Evolutionary conservation across 2,888 invertebrate genomes (phyloP).

Genomic region (Encarsia formosa): DNA sequence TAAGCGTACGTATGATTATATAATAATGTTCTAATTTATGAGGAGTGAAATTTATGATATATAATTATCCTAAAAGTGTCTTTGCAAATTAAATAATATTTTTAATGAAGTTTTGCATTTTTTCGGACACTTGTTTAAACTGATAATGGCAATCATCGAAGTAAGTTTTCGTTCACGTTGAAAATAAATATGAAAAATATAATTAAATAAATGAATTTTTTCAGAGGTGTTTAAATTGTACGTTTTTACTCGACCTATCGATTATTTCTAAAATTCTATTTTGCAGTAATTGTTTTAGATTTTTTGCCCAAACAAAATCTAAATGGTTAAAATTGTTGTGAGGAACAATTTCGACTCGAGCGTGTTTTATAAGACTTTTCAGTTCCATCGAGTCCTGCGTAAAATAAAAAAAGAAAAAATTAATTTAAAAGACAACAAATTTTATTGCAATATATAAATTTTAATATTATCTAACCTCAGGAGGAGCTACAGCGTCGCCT

Average conservation of each 20-base stretch:
- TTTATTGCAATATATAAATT: background rate
- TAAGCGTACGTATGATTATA: too few species aligned
- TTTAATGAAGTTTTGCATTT: too few species aligned
- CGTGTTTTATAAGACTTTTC: background rate
- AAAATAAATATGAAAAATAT: too few species aligned
- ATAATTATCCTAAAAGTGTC: too few species aligned
- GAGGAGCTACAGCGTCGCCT: conserved; percentile 5
- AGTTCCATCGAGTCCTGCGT: conserved; percentile 5
- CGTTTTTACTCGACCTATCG: background rate
- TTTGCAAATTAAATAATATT: too few species aligned
- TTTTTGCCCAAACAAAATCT: conserved; percentile 8
- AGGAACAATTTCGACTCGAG: conserved; percentile 1
- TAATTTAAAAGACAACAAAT: background rate
- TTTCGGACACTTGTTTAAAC: too few species aligned
- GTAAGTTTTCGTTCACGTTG: too few species aligned
- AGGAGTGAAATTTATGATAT: too few species aligned
- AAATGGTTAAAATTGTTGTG: conserved; percentile 2
- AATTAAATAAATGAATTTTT: too few species aligned
- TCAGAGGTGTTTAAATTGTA: too few species aligned
- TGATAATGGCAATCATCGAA: too few species aligned
- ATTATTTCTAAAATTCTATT: background rate
- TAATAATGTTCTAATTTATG: too few species aligned
- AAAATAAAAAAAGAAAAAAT: background rate
- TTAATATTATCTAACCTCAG: conserved; percentile 2
- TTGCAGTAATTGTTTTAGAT: conserved; percentile 2